Evolutionary conservation across 2,113 vertebrate species (phyloP), one percentile per base, ranked within the genome.

Genomic region (Terrapene triunguis): DNA sequence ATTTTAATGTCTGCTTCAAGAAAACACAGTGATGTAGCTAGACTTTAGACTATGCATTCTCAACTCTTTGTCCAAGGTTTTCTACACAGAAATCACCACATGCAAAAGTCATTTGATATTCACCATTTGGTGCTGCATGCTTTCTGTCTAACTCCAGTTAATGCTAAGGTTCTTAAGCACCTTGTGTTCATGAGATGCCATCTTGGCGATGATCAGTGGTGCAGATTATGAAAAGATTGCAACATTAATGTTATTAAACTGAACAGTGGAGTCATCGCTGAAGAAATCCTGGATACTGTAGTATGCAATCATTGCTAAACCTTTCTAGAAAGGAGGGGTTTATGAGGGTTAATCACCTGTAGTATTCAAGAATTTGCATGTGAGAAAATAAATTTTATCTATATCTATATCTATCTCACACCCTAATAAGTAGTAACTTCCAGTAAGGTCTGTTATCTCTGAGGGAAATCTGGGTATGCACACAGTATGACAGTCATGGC

Each of bases 231-330:
- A 95, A 81, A 22, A 87, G 35, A 85, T 21, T 2, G 1, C 53
- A 94, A 89, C 89, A 95, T 85, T 72, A 78, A 35, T 38, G 59
- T 93, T 86, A 94, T 78, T 48, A 25, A 92, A 59, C 82, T 50
- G 5, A 62, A 65, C 62, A 81, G 10, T 53, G 8, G 3, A 1
- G 22, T 57, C 65, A 72, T 72, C 88, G 69, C 16, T 78, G 89
- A 86, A 72, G 86, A 88, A 90, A 83, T 62, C 82, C 55, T 44
- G 29, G 53, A 72, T 27, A 24, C 6, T 78, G 35, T 24, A 3
- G 57, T 53, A 59, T 95, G 65, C 10, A 91, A 78, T 74, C 90
- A 90, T 0, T 65, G 51, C 48, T 85, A 19, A 88, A 91, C 11
- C 8, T n/a, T 69, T 62, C 72, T 53, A 25, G 2, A 72, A 53